Evolutionary conservation across 2,113 vertebrate species (phyloP), one percentile per base, ranked within the genome.

Genomic region (Gobiocypris rarus): DNA sequence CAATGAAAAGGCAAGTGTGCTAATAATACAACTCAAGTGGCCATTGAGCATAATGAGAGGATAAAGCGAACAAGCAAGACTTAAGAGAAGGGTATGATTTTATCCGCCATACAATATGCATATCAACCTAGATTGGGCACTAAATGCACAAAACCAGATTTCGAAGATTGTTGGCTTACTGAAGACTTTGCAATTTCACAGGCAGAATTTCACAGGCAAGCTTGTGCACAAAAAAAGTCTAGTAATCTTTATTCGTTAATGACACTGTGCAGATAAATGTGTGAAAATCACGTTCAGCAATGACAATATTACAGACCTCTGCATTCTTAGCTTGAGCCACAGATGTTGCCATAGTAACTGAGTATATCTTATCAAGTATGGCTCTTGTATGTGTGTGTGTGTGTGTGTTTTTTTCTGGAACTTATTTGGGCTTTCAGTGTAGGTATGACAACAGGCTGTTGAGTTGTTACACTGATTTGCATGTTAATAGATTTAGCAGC

Each of bases 301-400:
- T 91, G 91, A 92, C 92, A 93, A 91, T 92, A 93, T 91, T 91
- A 92, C 91, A 93, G 86, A 94, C 93, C 91, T 92, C 93, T 92
- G 91, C 93, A 93, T 94, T 93, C 93, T 93, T 93, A 90, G 93
- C 93, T 94, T 93, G 90, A 94, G 93, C 94, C 93, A 93, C 87
- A 91, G 93, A 92, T 89, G 94, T 95, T 95, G 92, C 93, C 93
- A 95, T 95, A 93, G 94, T 94, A 95, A 95, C 94, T 92, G 92
- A 93, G 93, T 94, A 94, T 94, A 93, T 94, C 94, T 94, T 94
- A 94, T 95, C 92, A 94, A 94, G 94, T 94, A 92, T 89, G 89
- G 93, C 93, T 94, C 94, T 95, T 93, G 92, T 95, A 93, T 92
- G 45, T 81, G 38, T 34, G 34, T 31, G n/a, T 50, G 38, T 63